Evolutionary conservation across 2,888 invertebrate genomes (phyloP).

Genomic region (Graphium colonna): DNA sequence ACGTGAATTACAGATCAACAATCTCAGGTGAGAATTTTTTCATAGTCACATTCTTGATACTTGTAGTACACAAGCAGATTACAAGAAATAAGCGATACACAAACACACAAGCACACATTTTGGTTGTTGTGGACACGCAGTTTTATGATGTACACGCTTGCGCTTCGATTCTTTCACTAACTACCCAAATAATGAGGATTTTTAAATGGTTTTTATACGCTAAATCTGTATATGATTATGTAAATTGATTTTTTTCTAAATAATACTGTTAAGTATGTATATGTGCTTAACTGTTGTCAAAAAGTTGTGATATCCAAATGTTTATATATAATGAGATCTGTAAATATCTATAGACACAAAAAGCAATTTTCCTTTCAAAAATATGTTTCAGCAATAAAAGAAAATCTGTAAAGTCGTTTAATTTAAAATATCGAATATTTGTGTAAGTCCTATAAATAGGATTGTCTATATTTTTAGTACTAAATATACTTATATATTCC

Average conservation of each 20-base stretch:
- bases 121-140: conserved; percentile 7
- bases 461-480: too few species aligned
- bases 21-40: conserved; percentile 83
- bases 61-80: conserved; percentile 14
- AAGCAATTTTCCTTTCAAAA: too few species aligned
- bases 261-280: too few species aligned
- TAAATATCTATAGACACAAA: too few species aligned
- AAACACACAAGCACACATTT: conserved; percentile 4
- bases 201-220: not conserved
- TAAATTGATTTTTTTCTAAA: not conserved
- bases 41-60: not conserved
- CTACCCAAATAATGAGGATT: not conserved
- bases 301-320: too few species aligned
- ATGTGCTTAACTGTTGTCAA: too few species aligned
- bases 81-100: conserved; percentile 8
- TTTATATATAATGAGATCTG: too few species aligned
- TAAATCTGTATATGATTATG: not conserved
- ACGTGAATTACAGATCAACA: conserved; percentile 87
- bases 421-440: too few species aligned
- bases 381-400: too few species aligned
- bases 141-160: conserved; percentile 7
- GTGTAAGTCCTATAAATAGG: too few species aligned
- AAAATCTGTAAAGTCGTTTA: too few species aligned
- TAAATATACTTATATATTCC: too few species aligned
- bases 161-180: conserved; percentile 7